Evolutionary conservation across 2,888 invertebrate species (phyloP).

Genomic region (Mellilla xanthometata): DNA sequence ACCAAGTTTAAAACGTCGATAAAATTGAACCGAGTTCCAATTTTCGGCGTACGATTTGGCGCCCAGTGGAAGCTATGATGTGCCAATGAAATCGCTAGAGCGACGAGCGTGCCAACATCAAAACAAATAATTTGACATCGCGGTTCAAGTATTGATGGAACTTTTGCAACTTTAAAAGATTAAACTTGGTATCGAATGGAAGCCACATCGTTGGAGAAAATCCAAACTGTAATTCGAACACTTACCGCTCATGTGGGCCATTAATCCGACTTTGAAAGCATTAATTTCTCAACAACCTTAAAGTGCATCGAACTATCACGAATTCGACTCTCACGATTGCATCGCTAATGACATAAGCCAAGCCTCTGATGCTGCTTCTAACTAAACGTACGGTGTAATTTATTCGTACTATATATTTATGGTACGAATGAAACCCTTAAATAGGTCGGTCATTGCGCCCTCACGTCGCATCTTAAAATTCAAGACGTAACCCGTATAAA

Average conservation of each 20-base stretch:
- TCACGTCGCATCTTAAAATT: conserved; percentile 52
- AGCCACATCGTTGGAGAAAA: conserved; percentile 28
- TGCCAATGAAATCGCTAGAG: conserved; percentile 36
- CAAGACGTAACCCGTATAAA: conserved; percentile 53
- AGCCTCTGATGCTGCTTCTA: conserved; percentile 30
- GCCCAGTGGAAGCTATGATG: conserved; percentile 31
- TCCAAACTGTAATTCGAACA: conserved; percentile 24
- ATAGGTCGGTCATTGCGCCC: conserved; percentile 68
- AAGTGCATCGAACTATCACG: conserved; percentile 33
- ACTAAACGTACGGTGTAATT: conserved; percentile 45
- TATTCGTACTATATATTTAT: conserved; percentile 52
- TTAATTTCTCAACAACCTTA: conserved; percentile 18
- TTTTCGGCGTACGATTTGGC: conserved; percentile 47
- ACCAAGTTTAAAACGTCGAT: conserved; percentile 38
- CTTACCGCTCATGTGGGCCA: conserved; percentile 13
- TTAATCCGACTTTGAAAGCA: conserved; percentile 10
- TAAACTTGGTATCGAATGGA: conserved; percentile 29
- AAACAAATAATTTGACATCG: conserved; percentile 32
- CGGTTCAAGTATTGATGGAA: conserved; percentile 24
- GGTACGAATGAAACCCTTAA: conserved; percentile 60
- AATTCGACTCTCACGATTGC: conserved; percentile 29
- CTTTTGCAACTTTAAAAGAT: conserved; percentile 30
- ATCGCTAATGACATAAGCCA: conserved; percentile 35
- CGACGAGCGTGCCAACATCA: conserved; percentile 36
- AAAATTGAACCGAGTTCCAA: conserved; percentile 42